Evolutionary conservation across 2,888 invertebrate genomes (phyloP), one percentile per base, ranked within the genome.

Genomic region (Polydesmus complanatus): DNA sequence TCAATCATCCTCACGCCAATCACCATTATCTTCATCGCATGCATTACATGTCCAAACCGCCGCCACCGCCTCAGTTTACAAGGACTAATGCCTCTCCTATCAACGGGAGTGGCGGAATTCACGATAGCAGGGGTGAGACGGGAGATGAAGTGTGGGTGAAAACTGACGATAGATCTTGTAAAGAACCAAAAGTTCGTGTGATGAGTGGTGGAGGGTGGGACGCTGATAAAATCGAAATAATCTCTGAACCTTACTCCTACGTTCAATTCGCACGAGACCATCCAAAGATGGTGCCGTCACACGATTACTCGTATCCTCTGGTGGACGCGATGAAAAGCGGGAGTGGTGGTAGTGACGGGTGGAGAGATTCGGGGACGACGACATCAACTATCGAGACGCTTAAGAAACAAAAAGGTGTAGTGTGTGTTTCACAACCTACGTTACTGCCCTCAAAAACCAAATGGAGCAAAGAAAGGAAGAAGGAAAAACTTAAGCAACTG

Each of bases 301-400:
- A 90, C 73, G 92, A 93, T 68, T 93, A 92, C 76, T 84, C 86
- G 68, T 92, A 93, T 75, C 90, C 91, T 0, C 79, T 82, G 64
- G 80, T 86, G 66, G 74, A 73, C 64, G 68, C 72, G 21, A 65
- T 71, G 47, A 64, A 65, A 52, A 53, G 57, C 5, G 64, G 62
- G 21, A 63, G 58, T 22, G 23, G 26, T 22, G 53, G 53, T 22
- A 22, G 26, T 22, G 26, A 26, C 23, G 27, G 26, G 27, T 11
- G 8, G 47, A n/a, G 11, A 19, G 56, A 68, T 48, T 65, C 67
- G 27, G 66, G 64, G 55, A 62, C 65, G 56, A 58, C 63, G 22
- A 66, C 64, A 49, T 57, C 54, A 11, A 26, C 27, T 22, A 37
- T 26, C n/a, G 56, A n/a, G 5, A 21, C 21, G 52, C 27, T 23